Evolutionary conservation across 2,113 vertebrate genomes (phyloP).

Genomic region (Hippocampus abdominalis): DNA sequence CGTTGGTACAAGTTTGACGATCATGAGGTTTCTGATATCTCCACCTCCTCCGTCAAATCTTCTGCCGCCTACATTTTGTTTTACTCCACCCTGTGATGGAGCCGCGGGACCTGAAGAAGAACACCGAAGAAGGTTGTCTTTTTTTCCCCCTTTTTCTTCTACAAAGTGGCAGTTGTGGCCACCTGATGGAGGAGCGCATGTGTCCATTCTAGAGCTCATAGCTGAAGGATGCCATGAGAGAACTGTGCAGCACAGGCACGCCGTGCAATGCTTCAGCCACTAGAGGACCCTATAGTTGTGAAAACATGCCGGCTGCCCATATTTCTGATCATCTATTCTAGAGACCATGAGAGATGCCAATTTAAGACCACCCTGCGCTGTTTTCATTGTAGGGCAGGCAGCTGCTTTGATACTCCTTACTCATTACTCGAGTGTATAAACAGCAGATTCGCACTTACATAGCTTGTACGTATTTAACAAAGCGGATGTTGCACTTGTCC

Average conservation of each 20-base stretch:
- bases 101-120: slow-evolving; percentile 57
- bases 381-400: slow-evolving; percentile 36
- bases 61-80: slow-evolving; percentile 97
- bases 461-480: slow-evolving; percentile 78
- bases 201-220: slow-evolving; percentile 4
- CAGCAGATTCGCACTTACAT: slow-evolving; percentile 45
- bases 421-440: slow-evolving; percentile 63
- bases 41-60: slow-evolving; percentile 86
- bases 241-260: slow-evolving; percentile 13
- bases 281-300: slow-evolving; percentile 51
- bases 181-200: slow-evolving; percentile 14
- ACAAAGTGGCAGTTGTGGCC: slow-evolving; percentile 36
- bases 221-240: slow-evolving; percentile 2
- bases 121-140: slow-evolving; percentile 29
- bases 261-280: slow-evolving; percentile 49
- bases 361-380: slow-evolving; percentile 21
- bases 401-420: slow-evolving; percentile 61
- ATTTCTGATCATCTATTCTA: slow-evolving; percentile 38
- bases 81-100: slow-evolving; percentile 84
- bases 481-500: slow-evolving; percentile 85
- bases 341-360: slow-evolving; percentile 40
- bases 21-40: slow-evolving; percentile 91
- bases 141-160: neutral
- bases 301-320: slow-evolving; percentile 37
- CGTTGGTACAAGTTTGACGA: slow-evolving; percentile 98